These are phyloP conservation scores for Octodonta nipae DNA, from an alignment of 2,888 invertebrate species.

Conservation along the genomic window DNA sequence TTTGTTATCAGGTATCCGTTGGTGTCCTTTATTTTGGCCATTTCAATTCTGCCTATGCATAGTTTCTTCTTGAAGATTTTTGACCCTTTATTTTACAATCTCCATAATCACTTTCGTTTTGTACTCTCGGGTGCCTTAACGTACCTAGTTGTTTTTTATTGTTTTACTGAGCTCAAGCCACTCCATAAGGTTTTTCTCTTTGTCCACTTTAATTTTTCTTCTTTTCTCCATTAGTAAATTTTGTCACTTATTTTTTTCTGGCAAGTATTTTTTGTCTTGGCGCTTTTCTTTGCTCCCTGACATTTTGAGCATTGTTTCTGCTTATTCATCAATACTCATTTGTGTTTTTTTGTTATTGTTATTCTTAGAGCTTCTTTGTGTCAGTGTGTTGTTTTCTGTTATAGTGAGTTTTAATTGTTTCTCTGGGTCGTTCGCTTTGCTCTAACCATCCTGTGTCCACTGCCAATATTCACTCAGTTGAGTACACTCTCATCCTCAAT, in stretches of 20 bases:
- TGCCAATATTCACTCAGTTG: too few relatives aligned
- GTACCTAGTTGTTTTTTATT: background rate
- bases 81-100: constrained; percentile 1
- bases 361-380: too few relatives aligned
- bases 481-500: too few relatives aligned
- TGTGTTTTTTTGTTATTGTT: background rate
- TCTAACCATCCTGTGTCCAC: too few relatives aligned
- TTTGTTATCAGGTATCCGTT: constrained; percentile 1
- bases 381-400: too few relatives aligned
- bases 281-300: background rate
- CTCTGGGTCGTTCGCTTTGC: constrained; percentile 1
- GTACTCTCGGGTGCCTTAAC: constrained; percentile 1
- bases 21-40: constrained; percentile 1
- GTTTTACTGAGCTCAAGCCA: constrained; percentile 1
- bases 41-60: background rate
- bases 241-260: constrained; percentile 1
- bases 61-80: constrained; percentile 1
- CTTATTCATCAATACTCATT: constrained; percentile 1
- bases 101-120: constrained; percentile 1
- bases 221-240: constrained; percentile 1
- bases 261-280: background rate
- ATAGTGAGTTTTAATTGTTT: background rate
- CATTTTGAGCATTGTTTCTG: constrained; percentile 1
- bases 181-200: constrained; percentile 1
- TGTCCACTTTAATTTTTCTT: background rate